Base-by-base conservation (phyloP, 2,888 invertebrate genomes). In the Platypus cylindrus region DNA sequence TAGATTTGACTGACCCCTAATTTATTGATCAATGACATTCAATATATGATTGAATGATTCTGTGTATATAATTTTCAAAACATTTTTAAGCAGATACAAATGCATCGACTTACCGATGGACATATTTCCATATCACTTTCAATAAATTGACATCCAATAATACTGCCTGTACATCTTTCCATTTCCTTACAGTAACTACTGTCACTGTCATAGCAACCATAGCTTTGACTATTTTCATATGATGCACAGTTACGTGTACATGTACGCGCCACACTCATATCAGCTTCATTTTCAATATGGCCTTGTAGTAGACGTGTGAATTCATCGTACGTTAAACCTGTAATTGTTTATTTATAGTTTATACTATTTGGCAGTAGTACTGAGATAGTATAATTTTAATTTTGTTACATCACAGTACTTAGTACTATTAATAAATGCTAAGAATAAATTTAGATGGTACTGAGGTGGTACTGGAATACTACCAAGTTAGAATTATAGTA, bases 201-300 rank as follows among this genome's bases (percentile, higher is more conserved):
- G 5, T 40, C 30, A 9, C 32, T 35, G 24, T 48, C 51, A 26
- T 50, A 49, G 29, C 50, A 48, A 9, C 46, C 46, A 18, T 43
- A 37, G 15, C 36, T 46, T 12, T 25, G 38, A n/a, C 42, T 40
- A 3, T 23, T 22, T 3, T 38, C 17, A 36, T 48, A 49, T 4
- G 31, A 30, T 3, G n/a, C 40, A 16, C 51, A 51, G 55, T 1
- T 75, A 66, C 17, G 68, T 65, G 62, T 83, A 56, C 86, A 86
- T 0, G 78, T 74, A 2, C 65, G 62, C 3, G 73, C 71, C 0
- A 58, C 43, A 56, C 83, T 84, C 65, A 86, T 64, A 56, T 85
- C 82, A 12, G 80, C 82, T 54, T 86, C 86, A 58, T 87, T 86
- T 52, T 82, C 79, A 32, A 87, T 65, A 59, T 78, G 83, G n/a